Conservation (phyloP, 2,888 invertebrate genomes). For the Clepsis dumicolana region DNA sequence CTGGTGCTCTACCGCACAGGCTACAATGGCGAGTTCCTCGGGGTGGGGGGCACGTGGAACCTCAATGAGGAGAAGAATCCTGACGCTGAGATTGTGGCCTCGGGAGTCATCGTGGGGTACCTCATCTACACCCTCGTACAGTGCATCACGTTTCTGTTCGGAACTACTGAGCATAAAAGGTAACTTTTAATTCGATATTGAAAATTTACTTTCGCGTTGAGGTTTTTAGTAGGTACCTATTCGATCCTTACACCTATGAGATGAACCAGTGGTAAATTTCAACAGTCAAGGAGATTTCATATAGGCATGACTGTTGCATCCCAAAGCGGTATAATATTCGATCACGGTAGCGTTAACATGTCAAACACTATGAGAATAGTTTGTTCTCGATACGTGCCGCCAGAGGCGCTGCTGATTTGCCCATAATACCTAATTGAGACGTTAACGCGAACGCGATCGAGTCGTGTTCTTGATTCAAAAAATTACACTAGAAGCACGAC, state of each 20-base stretch:
- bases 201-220: neutral
- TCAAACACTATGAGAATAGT: too few relatives aligned
- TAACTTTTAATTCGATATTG: slow-evolving; percentile 54
- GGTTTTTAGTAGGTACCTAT: too few relatives aligned
- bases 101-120: slow-evolving; percentile 94
- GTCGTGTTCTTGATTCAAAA: too few relatives aligned
- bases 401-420: too few relatives aligned
- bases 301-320: neutral
- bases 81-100: slow-evolving; percentile 95
- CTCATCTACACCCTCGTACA: slow-evolving; percentile 93
- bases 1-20: slow-evolving; percentile 93
- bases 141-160: slow-evolving; percentile 91
- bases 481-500: too few relatives aligned
- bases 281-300: neutral
- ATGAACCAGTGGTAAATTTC: neutral
- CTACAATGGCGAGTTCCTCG: slow-evolving; percentile 93
- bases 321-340: neutral
- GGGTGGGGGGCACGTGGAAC: slow-evolving; percentile 96
- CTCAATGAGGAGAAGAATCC: slow-evolving; percentile 95
- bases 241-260: neutral
- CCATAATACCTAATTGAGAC: too few relatives aligned
- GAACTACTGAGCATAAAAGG: slow-evolving; percentile 92
- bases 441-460: too few relatives aligned
- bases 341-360: neutral
- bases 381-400: too few relatives aligned